A percentile compares a stretch with the other conserved stretches of the same genome.
phyloP scores from a whole-genome alignment of 2,113 vertebrate genomes.

The Eptatretus burgeri region DNA sequence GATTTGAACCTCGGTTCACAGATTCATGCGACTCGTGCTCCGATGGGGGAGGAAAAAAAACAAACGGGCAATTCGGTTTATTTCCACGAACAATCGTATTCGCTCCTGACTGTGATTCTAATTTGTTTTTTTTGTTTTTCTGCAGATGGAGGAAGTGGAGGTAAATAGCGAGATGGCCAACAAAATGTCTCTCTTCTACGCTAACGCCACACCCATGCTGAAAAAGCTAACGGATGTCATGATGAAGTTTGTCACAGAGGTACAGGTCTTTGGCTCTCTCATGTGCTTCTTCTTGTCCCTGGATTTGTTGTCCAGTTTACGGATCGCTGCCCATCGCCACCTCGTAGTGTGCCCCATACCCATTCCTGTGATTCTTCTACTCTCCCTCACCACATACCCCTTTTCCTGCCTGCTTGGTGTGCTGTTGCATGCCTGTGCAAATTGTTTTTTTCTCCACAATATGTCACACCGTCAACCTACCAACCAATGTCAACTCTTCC shows the following conservation, averaged over 20 bases:
- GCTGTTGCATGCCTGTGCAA: neutral
- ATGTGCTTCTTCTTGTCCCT: neutral
- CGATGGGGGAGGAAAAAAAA: neutral
- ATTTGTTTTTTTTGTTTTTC: conserved; percentile 12
- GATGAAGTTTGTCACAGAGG: conserved; percentile 76
- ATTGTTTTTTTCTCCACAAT: neutral
- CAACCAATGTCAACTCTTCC: neutral
- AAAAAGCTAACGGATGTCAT: conserved; percentile 91
- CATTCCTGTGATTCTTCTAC: neutral
- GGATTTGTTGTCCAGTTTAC: neutral
- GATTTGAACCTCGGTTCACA: neutral
- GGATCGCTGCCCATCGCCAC: neutral
- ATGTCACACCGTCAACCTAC: neutral
- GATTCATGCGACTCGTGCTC: neutral
- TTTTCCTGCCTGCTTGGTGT: neutral
- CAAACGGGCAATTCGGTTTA: neutral
- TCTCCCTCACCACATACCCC: neutral
- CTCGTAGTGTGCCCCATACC: neutral
- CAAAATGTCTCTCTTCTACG: conserved; percentile 93
- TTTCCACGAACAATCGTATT: neutral
- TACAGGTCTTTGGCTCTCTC: conserved; percentile 14
- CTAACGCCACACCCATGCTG: conserved; percentile 87
- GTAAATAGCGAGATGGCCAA: conserved; percentile 99
- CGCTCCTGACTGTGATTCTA: neutral
- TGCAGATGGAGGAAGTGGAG: conserved; percentile 87